These are phyloP conservation scores for Theonella swinhoei DNA, from an alignment of 37 sponge, comb jelly and placozoan genomes.

Conservation along the genomic window DNA sequence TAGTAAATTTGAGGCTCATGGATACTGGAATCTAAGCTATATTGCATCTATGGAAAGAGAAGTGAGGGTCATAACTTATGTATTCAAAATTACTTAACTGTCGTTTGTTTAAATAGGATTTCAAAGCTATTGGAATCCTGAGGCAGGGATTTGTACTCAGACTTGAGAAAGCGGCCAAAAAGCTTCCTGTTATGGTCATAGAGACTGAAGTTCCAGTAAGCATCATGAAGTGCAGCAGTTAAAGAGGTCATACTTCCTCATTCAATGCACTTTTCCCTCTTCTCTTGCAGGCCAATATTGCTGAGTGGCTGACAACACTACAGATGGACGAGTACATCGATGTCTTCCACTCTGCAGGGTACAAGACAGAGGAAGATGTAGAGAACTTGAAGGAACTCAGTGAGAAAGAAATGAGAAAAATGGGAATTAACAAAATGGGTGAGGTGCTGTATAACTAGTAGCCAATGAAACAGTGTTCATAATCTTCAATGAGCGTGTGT, in stretches of 20 bases:
- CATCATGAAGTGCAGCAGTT: constrained; percentile 16
- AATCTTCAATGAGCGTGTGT: background rate
- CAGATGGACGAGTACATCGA: constrained; percentile 55
- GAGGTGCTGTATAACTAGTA: too few relatives aligned
- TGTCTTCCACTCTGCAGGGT: constrained; percentile 61
- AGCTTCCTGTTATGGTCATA: constrained; percentile 44
- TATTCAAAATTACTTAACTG: background rate
- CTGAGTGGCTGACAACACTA: constrained; percentile 44
- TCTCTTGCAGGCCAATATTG: constrained; percentile 49
- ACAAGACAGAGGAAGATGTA: constrained; percentile 53
- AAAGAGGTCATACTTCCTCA: too few relatives aligned
- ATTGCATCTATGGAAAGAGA: constrained; percentile 38
- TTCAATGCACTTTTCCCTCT: too few relatives aligned
- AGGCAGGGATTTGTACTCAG: constrained; percentile 60
- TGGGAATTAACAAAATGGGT: constrained; percentile 81
- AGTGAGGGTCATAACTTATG: background rate
- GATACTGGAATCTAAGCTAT: constrained; percentile 48
- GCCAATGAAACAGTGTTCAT: background rate
- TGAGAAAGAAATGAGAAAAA: constrained; percentile 50
- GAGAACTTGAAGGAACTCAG: constrained; percentile 58
- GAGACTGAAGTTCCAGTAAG: constrained; percentile 65
- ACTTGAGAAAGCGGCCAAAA: constrained; percentile 59
- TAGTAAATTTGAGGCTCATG: constrained; percentile 52
- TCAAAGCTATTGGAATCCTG: constrained; percentile 67
- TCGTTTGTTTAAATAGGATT: constrained; percentile 41